Base-by-base conservation (phyloP, 1,140 invertebrate species). In the Drosophila bipectinata region DNA sequence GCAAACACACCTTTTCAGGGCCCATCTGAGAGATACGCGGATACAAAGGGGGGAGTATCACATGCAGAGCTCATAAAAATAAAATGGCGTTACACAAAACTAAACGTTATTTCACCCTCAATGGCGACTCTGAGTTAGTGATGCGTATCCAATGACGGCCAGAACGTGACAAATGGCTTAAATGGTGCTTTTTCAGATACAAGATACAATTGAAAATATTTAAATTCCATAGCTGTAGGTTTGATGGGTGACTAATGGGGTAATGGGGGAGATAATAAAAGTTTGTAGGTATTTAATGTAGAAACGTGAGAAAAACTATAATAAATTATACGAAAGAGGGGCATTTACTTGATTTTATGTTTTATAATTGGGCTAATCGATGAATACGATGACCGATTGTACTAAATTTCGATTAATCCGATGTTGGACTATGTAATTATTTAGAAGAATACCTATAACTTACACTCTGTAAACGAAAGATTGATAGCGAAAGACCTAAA, bases 71-170 rank as follows among this genome's bases (percentile, higher is more conserved):
- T 81, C 79, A 60, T 80, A 81, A 79, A 84, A 84, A 69, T 74
- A 84, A 80, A 79, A 79, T 84, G 77, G 72, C 81, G 72, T 66
- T 79, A 77, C 81, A 73, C 34, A 60, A 69, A 77, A 87, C 74
- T 87, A 75, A 82, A 75, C 74, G 64, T 52, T 66, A 30, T 72
- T 37, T 45, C 45, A 37, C 39, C 64, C 10, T 34, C 24, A 26
- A 3, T 12, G 32, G 10, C n/a, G 41, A 39, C 15, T 49, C 15
- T n/a, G 1, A 41, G 51, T 51, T 47, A 51, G 71, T 26, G 58
- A 51, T 73, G 69, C 34, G 39, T 32, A 28, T 56, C 26, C 37
- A 69, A 69, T 56, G 9, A 68, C 18, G 14, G 51, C 10, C 39
- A 37, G 49, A 55, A 53, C 14, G 62, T 55, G 61, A 37, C 61